Evolutionary conservation across 2,797 vertebrate genomes (phyloP).

Genomic region (Micromesistius poutassou): DNA sequence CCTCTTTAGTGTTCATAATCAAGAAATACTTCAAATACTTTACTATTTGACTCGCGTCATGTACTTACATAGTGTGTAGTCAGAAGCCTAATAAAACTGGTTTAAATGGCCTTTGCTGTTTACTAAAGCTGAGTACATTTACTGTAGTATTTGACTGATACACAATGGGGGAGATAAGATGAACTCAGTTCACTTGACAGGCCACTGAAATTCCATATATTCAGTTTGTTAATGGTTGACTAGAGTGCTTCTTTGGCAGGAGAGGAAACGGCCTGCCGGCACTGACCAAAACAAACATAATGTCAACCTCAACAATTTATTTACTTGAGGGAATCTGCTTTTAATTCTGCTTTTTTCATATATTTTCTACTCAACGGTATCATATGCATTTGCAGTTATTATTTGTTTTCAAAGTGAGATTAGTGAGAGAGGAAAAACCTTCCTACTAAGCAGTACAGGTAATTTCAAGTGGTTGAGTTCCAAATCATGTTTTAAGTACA

Average conservation of each 20-base stretch:
- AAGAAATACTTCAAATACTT: not conserved
- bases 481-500: conserved; percentile 48
- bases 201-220: conserved; percentile 8
- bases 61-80: conserved; percentile 6
- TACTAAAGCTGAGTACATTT: conserved; percentile 46
- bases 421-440: not conserved
- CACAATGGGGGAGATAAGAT: conserved; percentile 50
- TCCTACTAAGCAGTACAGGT: conserved; percentile 23
- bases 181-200: conserved; percentile 44
- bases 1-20: not conserved
- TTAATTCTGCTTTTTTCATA: not conserved
- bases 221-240: conserved; percentile 11
- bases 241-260: not conserved
- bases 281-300: not conserved
- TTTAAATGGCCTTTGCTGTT: conserved; percentile 45
- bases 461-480: conserved; percentile 53
- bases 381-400: not conserved
- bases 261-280: not conserved
- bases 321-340: not conserved
- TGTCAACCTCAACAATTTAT: not conserved
- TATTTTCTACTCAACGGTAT: not conserved
- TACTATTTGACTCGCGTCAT: not conserved
- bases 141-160: conserved; percentile 48
- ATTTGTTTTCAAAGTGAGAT: not conserved
- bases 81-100: conserved; percentile 12